Base-by-base conservation (phyloP, 2,113 vertebrate genomes). In the Anhinga rufa region DNA sequence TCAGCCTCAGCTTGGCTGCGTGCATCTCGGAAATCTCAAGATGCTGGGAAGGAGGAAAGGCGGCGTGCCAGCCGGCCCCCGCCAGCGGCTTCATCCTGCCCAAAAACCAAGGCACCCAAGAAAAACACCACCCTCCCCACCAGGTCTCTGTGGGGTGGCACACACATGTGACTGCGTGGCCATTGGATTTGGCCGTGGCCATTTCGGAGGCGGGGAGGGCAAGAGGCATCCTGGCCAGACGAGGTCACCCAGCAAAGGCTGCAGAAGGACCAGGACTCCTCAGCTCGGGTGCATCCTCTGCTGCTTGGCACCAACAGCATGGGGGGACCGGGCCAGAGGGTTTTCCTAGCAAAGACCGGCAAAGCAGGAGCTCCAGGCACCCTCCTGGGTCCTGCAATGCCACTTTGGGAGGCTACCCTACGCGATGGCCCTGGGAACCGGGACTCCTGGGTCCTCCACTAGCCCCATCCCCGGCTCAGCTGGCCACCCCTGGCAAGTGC, bases 1-100 rank as follows among this genome's bases (percentile, higher is more conserved):
- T 32, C 87, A 90, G 94, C n/a, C 93, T 93, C 90, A 11, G 92
- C 92, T 28, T 57, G 86, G 84, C 83, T 92, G 78, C 11, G 36
- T 16, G 81, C 2, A 1, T 81, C 88, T 90, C 44, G 15, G 92
- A 89, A 91, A 93, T 76, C 89, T 96, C 92, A 71, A 88, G 95
- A 88, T 91, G 95, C 83, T 96, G 91, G 92, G 91, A 92, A 88
- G 93, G 72, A 92, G 61, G 74, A 92, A 65, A 94, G 81, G 88
- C 7, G 9, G 70, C 0, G 31, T 75, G 94, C 79, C 88, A 94
- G 84, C 49, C 69, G 0, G 55, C 44, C 80, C 81, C 55, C 3
- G 24, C 54, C 89, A 40, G 49, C 1, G 13, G 42, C 36, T 8
- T 44, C 13, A 0, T 46, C 86, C 83, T 84, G 77, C 64, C 85